A percentile compares a stretch with the other conserved stretches of the same genome.
Evolutionary conservation across 1,140 invertebrate species (phyloP).

Genomic region (Chironomus tepperi): DNA sequence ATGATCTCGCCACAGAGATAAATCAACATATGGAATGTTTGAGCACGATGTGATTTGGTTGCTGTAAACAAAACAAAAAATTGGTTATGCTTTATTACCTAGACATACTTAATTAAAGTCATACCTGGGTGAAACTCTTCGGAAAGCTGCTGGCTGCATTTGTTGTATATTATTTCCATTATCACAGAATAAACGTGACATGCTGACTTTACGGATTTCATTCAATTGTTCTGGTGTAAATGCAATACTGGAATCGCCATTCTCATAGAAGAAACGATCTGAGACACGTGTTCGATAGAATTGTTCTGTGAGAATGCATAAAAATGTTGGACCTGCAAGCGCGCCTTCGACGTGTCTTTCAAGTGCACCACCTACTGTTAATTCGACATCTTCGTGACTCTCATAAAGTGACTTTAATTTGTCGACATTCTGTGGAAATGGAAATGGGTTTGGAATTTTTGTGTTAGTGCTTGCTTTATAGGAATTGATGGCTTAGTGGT

Average conservation of each 20-base stretch:
- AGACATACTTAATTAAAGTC: conserved; percentile 29
- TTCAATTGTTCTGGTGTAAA: conserved; percentile 74
- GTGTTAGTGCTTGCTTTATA: background rate
- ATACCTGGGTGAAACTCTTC: conserved; percentile 46
- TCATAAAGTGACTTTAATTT: conserved; percentile 56
- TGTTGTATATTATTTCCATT: conserved; percentile 65
- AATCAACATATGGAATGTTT: conserved; percentile 54
- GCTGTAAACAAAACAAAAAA: conserved; percentile 38
- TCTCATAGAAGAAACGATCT: conserved; percentile 79
- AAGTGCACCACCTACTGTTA: conserved; percentile 77
- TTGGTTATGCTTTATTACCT: conserved; percentile 15
- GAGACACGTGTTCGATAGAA: conserved; percentile 76
- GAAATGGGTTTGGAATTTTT: conserved; percentile 20
- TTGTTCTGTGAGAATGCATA: conserved; percentile 82
- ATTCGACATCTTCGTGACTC: conserved; percentile 74
- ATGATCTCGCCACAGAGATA: conserved; percentile 52
- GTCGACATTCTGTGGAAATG: conserved; percentile 49
- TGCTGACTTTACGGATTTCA: conserved; percentile 72
- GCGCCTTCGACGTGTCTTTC: conserved; percentile 69
- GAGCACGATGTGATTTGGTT: conserved; percentile 57
- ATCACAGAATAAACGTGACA: conserved; percentile 80
- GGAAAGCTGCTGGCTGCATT: conserved; percentile 63
- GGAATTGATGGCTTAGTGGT: no score
- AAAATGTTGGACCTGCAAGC: conserved; percentile 81
- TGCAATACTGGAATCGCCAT: conserved; percentile 51